These are phyloP conservation scores for Pocillopora verrucosa DNA, from an alignment of 64 coral and sea anemone species.

Conservation along the genomic window DNA sequence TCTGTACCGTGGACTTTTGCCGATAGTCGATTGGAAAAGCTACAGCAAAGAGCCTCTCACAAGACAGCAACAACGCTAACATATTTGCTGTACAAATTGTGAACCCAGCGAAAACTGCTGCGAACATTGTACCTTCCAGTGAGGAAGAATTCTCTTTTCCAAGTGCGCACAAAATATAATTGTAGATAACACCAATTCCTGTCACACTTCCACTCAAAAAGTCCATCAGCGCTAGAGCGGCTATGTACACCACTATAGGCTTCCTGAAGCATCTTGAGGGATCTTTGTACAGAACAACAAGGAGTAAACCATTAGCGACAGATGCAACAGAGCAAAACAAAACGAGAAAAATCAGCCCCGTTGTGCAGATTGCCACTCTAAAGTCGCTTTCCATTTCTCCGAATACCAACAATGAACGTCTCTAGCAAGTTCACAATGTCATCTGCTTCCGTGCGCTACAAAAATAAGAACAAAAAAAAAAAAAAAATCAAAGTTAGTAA, in stretches of 20 bases:
- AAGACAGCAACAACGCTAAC: not conserved
- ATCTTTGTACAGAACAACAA: conserved; percentile 1
- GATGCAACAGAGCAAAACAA: not conserved
- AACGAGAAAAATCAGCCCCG: not conserved
- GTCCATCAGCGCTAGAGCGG: not conserved
- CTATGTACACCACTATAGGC: not conserved
- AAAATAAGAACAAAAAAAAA: too few relatives aligned
- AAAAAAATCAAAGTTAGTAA: too few relatives aligned
- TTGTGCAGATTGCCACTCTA: not conserved
- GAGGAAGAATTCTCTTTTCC: not conserved
- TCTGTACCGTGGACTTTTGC: not conserved
- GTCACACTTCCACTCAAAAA: not conserved
- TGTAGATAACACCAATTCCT: not conserved
- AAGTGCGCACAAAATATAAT: not conserved
- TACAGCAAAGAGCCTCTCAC: not conserved
- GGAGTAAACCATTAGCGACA: not conserved
- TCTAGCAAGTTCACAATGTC: too few relatives aligned
- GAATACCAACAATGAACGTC: too few relatives aligned
- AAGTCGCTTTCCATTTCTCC: not conserved
- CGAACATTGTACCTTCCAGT: not conserved
- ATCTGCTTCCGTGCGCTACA: too few relatives aligned
- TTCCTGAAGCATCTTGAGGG: not conserved
- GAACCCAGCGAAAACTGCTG: not conserved
- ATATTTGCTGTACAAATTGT: conserved; percentile 13
- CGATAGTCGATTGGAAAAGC: not conserved